Evolutionary conservation across 2,113 vertebrate species (phyloP), one percentile per base, ranked within the genome.

Genomic region (Psophia crepitans): DNA sequence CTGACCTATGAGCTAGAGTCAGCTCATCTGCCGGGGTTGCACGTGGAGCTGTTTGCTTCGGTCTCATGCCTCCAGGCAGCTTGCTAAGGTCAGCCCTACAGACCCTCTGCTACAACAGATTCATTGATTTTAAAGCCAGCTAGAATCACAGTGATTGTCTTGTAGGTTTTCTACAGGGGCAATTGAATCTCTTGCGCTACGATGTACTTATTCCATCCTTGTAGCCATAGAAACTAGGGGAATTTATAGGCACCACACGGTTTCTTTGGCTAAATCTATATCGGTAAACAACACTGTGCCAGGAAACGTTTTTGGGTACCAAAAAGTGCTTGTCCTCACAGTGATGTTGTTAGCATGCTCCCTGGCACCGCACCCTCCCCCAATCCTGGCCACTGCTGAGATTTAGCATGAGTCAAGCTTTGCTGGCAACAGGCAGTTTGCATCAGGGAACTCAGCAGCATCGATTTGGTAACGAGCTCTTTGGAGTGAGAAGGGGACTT

Each of bases 151-250:
- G 49, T n/a, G 70, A 70, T 64, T 3, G 30, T 46, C 88, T 77
- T 15, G 10, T 26, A 74, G 90, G 63, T 54, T 28, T 77, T 37
- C 66, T 53, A 2, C 3, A 1, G 54, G 70, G 91, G 46, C 76
- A 39, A 2, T 33, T 8, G 0, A 73, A 70, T 78, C 82, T 85
- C 70, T 93, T 43, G 65, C 70, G 51, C 51, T 30, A 3, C 6
- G 2, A 81, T 28, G 63, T 26, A 63, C 32, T 30, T 80, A n/a
- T 3, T 81, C 44, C 75, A 35, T 73, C 51, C 93, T 23, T 0
- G 91, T 96, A 96, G 87, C 84, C 95, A 95, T 96, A 88, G 96
- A 91, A 96, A 96, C 96, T 1, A 0, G 8, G 5, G 66, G 78
- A 87, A 94, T 96, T 95, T 91, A 93, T 93, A 87, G 93, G 91